Base-by-base conservation (phyloP, 2,888 invertebrate genomes). In the Matsumyia berberina region DNA sequence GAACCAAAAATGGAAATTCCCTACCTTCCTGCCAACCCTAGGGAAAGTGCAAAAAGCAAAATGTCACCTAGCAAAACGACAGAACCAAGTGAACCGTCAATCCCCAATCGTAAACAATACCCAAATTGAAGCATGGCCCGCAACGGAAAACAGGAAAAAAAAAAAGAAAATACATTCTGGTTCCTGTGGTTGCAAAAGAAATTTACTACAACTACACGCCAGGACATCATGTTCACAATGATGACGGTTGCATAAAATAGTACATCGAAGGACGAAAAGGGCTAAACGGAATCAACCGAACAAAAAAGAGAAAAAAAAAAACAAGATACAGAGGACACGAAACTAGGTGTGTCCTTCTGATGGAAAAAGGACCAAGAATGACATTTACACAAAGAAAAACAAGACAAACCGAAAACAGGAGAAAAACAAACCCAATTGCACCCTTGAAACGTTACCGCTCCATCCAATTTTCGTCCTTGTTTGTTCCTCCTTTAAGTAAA, bases 391-490 rank as follows among this genome's bases (percentile, higher is more conserved):
- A 51, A 37, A 62, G 67, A 39, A 42, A 15, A 62, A 29, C 35
- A 35, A 37, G 19, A 31, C 5, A 11, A 67, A 53, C 15, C 12
- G 33, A 78, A 67, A 73, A 57, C 31, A 62, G 80, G 69, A 80
- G 74, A 74, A 85, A 80, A 85, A 85, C 69, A 76, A 80, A 69
- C 79, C 67, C 80, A 76, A 85, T 80, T 80, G 85, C 79, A 80
- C 85, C 85, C 80, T 80, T 85, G 64, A 70, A 80, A 80, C 58
- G 42, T 8, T 53, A 53, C 67, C 46, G 24, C 24, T 7, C 53
- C 19, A 11, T 5, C 37, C 15, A 72, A 39, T 35, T 42, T 53
- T 49, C 64, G 42, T 64, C 62, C 70, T 72, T 72, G 80, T 74
- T 80, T 79, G 39, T 37, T 69, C 73, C 42, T 46, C 33, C 51